Conservation (phyloP, 2,113 vertebrate species). For the Sorex fumeus region DNA sequence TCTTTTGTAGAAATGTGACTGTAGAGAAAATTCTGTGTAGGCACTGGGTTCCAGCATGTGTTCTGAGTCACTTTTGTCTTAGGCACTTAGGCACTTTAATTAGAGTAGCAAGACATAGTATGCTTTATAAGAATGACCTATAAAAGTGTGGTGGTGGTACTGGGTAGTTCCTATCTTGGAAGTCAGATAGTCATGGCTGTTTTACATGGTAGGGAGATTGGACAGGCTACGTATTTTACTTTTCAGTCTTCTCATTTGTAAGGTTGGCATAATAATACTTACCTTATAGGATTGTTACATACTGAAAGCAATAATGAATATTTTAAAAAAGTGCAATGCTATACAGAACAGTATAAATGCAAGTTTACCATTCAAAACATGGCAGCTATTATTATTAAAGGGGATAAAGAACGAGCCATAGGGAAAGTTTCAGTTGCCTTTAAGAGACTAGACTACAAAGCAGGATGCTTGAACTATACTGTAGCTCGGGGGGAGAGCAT, state of each 20-base stretch:
- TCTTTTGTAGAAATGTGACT: conserved; percentile 36
- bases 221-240: neutral
- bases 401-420: neutral
- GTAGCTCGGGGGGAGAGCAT: neutral
- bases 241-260: conserved; percentile 14
- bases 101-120: too few species aligned
- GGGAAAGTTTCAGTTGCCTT: neutral
- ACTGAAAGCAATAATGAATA: conserved; percentile 9
- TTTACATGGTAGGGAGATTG: conserved; percentile 11
- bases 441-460: neutral
- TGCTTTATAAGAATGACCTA: neutral
- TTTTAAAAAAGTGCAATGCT: conserved; percentile 11
- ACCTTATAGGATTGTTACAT: neutral
- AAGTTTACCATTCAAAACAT: neutral
- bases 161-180: neutral
- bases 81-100: neutral
- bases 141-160: neutral
- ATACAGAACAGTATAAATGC: neutral
- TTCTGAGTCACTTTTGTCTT: conserved; percentile 24
- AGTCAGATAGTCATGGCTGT: neutral
- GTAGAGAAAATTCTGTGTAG: neutral
- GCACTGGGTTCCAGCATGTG: neutral
- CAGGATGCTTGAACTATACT: neutral
- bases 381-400: neutral
- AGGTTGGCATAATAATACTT: neutral